Evolutionary conservation across 2,797 vertebrate genomes (phyloP).

Genomic region (Ctenopoma multispine): DNA sequence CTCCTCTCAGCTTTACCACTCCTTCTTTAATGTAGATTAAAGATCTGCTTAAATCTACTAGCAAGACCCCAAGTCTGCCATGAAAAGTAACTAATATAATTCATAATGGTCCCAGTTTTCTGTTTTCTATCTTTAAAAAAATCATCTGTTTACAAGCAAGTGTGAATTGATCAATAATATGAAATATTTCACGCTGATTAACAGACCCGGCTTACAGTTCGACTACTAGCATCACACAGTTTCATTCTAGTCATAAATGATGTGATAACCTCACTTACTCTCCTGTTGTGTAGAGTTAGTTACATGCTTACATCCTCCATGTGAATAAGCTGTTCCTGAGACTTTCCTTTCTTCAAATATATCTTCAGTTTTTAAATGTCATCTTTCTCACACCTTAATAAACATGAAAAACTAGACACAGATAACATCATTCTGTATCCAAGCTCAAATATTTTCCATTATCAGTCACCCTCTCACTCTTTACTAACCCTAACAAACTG

Average conservation of each 20-base stretch:
- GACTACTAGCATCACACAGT: neutral
- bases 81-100: neutral
- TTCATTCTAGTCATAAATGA: conserved; percentile 16
- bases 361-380: neutral
- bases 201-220: neutral
- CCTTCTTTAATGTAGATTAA: neutral
- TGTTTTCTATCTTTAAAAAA: no score
- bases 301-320: neutral
- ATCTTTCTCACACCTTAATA: neutral
- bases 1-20: neutral
- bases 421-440: neutral
- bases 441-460: neutral
- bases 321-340: neutral
- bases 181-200: conserved; percentile 11
- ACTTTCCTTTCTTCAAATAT: neutral
- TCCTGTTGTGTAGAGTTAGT: neutral
- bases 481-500: neutral
- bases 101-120: neutral
- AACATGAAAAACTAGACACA: neutral
- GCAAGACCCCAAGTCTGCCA: neutral
- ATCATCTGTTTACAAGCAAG: no score
- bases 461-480: neutral
- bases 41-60: neutral
- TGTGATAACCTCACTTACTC: conserved; percentile 3
- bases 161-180: neutral